Percentiles rank a stretch among this genome's conserved stretches.
These are phyloP conservation scores for Suricata suricatta DNA, from an alignment of 2,113 vertebrate genomes.

Conservation along the genomic window DNA sequence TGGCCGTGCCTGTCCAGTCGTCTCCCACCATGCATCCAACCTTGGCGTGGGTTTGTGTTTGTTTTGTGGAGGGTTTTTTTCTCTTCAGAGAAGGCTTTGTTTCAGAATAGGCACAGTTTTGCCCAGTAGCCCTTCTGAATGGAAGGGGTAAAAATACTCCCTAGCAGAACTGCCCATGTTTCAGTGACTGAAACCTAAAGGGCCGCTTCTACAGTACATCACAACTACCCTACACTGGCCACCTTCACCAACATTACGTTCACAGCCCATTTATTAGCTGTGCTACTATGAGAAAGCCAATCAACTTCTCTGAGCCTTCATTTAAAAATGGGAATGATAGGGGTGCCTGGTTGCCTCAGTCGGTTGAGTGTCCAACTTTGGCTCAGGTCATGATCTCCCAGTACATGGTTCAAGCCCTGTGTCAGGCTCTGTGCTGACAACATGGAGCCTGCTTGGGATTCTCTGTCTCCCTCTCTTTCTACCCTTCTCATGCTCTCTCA, in stretches of 20 bases:
- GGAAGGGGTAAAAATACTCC: neutral
- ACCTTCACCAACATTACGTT: neutral
- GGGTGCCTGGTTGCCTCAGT: no score
- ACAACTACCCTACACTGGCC: neutral
- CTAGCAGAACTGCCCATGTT: neutral
- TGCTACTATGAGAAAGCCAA: neutral
- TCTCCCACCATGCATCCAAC: neutral
- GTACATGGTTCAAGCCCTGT: no score
- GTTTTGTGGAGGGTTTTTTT: neutral
- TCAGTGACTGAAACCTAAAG: neutral
- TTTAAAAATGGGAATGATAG: constrained; percentile 2
- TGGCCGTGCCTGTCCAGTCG: neutral
- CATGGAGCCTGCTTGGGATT: no score
- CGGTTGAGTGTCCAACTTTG: no score
- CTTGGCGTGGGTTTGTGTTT: neutral
- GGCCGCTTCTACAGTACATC: neutral
- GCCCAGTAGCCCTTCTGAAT: neutral
- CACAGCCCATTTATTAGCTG: neutral
- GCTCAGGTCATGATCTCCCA: no score
- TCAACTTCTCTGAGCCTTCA: neutral
- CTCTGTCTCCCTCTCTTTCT: no score
- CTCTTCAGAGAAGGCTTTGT: neutral
- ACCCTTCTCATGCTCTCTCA: no score
- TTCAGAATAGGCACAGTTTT: constrained; percentile 13
- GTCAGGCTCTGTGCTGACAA: no score